These are phyloP conservation scores for Platyrinchus mystaceus DNA, from an alignment of 2,797 vertebrate species.

Conservation along the genomic window DNA sequence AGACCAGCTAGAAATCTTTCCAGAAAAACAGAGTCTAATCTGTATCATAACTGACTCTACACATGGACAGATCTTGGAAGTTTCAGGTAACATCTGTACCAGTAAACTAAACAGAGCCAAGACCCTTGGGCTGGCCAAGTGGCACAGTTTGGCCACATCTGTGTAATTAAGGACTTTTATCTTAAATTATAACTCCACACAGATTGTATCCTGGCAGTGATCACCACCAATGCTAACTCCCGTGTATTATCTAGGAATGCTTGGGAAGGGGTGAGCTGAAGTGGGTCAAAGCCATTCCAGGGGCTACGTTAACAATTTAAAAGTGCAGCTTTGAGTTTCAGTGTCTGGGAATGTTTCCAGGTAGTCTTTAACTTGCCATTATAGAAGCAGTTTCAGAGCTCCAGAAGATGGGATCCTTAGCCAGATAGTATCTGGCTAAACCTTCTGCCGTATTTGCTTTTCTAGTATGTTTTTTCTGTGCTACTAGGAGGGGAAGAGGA, in stretches of 20 bases:
- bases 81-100: not conserved
- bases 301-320: not conserved
- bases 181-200: not conserved
- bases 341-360: constrained; percentile 21
- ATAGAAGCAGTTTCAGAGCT: not conserved
- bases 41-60: not conserved
- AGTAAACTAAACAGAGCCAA: not conserved
- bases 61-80: not conserved
- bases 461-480: not conserved
- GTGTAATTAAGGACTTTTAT: not conserved
- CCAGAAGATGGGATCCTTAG: not conserved
- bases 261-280: not conserved
- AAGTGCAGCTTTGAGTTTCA: not conserved
- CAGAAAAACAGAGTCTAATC: not conserved
- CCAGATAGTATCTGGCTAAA: not conserved
- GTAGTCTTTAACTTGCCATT: not conserved
- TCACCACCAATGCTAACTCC: not conserved
- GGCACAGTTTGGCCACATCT: not conserved
- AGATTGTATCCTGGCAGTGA: not conserved
- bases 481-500: not conserved
- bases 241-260: not conserved
- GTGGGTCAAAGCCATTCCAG: not conserved
- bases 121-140: not conserved
- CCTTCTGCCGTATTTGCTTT: not conserved
- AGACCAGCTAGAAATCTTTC: not conserved